Evolutionary conservation across 2,797 vertebrate species (phyloP).

Genomic region (Pyrocephalus nanus): DNA sequence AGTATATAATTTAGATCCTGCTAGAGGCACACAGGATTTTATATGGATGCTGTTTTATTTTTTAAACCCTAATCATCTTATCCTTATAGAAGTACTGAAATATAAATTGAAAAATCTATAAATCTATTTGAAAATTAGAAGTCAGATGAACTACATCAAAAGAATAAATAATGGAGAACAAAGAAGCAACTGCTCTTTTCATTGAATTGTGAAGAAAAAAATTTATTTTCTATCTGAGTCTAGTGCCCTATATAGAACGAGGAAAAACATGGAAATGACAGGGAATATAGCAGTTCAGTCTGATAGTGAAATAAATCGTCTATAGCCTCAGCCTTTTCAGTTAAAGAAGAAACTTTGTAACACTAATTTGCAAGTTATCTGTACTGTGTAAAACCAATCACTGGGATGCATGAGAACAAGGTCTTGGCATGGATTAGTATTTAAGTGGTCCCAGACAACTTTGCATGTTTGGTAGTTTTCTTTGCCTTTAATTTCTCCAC

Average conservation of each 20-base stretch:
- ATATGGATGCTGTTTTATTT: background rate
- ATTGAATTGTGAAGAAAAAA: background rate
- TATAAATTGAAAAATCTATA: background rate
- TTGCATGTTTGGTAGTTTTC: background rate
- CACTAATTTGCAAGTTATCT: background rate
- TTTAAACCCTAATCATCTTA: background rate
- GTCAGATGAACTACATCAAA: background rate
- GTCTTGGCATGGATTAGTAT: background rate
- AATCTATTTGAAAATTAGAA: background rate
- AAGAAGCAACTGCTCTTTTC: background rate
- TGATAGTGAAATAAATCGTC: background rate
- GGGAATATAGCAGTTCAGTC: background rate
- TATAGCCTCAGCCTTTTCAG: background rate
- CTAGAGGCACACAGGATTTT: background rate
- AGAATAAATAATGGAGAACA: background rate
- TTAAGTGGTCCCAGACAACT: background rate
- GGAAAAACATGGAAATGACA: background rate
- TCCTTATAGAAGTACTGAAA: background rate
- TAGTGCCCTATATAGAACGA: background rate
- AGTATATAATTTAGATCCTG: background rate
- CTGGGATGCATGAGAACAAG: background rate
- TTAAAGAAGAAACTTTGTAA: background rate
- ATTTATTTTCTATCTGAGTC: background rate
- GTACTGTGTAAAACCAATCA: background rate
- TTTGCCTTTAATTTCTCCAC: background rate